Percentiles rank a stretch among this genome's conserved stretches.
phyloP scores from a whole-genome alignment of 2,888 invertebrate genomes.

The Choreutis nemorana region DNA sequence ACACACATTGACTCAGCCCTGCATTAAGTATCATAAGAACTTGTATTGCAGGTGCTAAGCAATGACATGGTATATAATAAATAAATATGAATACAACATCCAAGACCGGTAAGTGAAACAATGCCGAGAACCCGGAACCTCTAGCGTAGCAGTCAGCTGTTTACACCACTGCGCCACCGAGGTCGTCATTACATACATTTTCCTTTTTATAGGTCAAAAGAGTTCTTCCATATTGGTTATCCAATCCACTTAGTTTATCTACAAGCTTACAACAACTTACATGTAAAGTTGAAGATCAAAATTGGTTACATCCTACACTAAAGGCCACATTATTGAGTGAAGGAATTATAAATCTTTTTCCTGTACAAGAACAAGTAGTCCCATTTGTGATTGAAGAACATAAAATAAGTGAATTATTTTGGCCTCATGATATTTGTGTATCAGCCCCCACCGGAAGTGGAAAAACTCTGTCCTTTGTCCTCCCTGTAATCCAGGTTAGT shows the following conservation, averaged over 20 bases:
- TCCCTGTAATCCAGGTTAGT: constrained; percentile 84
- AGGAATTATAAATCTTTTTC: constrained; percentile 81
- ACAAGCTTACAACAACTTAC: constrained; percentile 70
- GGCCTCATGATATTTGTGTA: constrained; percentile 92
- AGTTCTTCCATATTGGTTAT: constrained; percentile 87
- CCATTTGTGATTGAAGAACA: constrained; percentile 77
- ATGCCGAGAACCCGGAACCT: too few species aligned
- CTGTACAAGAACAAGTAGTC: constrained; percentile 82
- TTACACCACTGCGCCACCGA: too few species aligned
- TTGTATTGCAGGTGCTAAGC: too few species aligned
- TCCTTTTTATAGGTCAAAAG: constrained; percentile 67
- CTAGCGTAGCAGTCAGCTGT: too few species aligned
- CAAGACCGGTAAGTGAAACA: too few species aligned
- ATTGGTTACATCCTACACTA: constrained; percentile 70
- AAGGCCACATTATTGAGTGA: constrained; percentile 71
- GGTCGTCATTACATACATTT: neutral
- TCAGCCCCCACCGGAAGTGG: constrained; percentile 98
- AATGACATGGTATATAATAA: too few species aligned
- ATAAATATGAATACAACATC: too few species aligned
- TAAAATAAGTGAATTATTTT: constrained; percentile 64
- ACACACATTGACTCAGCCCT: too few species aligned
- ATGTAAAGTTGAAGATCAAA: constrained; percentile 60
- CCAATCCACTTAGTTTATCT: constrained; percentile 80
- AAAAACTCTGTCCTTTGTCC: constrained; percentile 92
- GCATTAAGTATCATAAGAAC: too few species aligned